Percentiles rank a stretch among this genome's conserved stretches.
These are phyloP conservation scores for Autographa gamma DNA, from an alignment of 2,888 invertebrate genomes.

Conservation along the genomic window DNA sequence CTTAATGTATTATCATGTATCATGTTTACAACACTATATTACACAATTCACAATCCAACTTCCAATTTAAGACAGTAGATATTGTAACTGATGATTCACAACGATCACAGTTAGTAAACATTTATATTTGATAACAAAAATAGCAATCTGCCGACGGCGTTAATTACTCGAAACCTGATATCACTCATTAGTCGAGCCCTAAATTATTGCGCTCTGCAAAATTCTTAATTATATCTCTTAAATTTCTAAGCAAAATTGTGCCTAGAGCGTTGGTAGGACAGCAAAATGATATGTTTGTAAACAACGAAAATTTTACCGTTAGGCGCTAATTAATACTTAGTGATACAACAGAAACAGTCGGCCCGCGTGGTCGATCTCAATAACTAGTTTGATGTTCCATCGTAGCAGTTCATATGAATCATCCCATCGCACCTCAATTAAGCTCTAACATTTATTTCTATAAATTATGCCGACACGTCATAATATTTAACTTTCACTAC, in stretches of 20 bases:
- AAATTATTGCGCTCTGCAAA: slow-evolving; percentile 87
- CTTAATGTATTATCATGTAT: slow-evolving; percentile 64
- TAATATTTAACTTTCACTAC: slow-evolving; percentile 38
- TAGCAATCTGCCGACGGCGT: slow-evolving; percentile 80
- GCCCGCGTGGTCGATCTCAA: slow-evolving; percentile 18
- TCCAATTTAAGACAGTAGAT: slow-evolving; percentile 23
- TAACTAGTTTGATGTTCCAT: slow-evolving; percentile 13
- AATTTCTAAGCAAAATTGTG: slow-evolving; percentile 88
- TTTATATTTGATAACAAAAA: slow-evolving; percentile 80
- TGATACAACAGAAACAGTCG: slow-evolving; percentile 65
- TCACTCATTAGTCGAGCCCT: slow-evolving; percentile 86
- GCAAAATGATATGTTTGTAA: slow-evolving; percentile 88
- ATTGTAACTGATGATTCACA: slow-evolving; percentile 17
- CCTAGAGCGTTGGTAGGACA: slow-evolving; percentile 81
- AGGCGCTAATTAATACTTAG: slow-evolving; percentile 79
- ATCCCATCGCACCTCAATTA: not conserved
- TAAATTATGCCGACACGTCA: slow-evolving; percentile 13
- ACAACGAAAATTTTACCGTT: slow-evolving; percentile 84
- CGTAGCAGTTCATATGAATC: slow-evolving; percentile 10
- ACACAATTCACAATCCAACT: slow-evolving; percentile 15
- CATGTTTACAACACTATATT: slow-evolving; percentile 56
- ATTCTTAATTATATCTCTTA: slow-evolving; percentile 89
- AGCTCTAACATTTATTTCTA: not conserved
- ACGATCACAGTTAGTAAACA: slow-evolving; percentile 53
- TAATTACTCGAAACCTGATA: slow-evolving; percentile 88